phyloP scores from a whole-genome alignment of 2,888 invertebrate genomes.

The Phalera bucephala region DNA sequence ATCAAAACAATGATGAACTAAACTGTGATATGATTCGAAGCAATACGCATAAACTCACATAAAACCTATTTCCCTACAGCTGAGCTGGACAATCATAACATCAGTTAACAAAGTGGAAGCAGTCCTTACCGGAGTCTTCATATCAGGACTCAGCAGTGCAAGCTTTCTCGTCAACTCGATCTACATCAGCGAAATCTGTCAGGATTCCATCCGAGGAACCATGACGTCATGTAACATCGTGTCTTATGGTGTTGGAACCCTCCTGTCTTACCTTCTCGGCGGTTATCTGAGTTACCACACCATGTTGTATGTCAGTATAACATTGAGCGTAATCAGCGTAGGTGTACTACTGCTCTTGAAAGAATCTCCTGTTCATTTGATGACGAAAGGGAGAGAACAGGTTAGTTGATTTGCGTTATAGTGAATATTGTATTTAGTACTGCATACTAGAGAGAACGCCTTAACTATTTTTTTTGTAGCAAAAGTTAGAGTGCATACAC shows the following conservation, averaged over 20 bases:
- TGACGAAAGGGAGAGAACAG: slow-evolving; percentile 19
- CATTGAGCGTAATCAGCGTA: slow-evolving; percentile 2
- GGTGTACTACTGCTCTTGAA: slow-evolving; percentile 11
- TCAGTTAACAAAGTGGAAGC: slow-evolving; percentile 13
- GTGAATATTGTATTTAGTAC: no score
- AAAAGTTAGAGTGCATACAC: no score
- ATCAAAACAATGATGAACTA: no score
- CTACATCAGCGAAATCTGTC: slow-evolving; percentile 31
- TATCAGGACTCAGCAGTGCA: slow-evolving; percentile 22
- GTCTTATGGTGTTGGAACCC: slow-evolving; percentile 22
- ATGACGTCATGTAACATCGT: slow-evolving; percentile 22
- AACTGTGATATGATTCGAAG: no score
- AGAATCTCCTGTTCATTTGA: slow-evolving; percentile 21
- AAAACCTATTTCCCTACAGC: slow-evolving; percentile 11
- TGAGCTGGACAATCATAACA: slow-evolving; percentile 18
- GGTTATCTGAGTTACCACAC: slow-evolving; percentile 18
- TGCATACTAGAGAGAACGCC: no score
- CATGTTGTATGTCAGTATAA: slow-evolving; percentile 23
- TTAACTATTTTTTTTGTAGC: no score
- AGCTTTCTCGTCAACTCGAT: slow-evolving; percentile 20
- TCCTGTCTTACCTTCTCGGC: slow-evolving; percentile 23
- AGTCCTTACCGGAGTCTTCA: slow-evolving; percentile 16
- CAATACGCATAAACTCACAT: no score
- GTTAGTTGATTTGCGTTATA: no score
- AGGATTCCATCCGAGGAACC: slow-evolving; percentile 30